These are phyloP conservation scores for Aldrovandia affinis DNA, from an alignment of 2,797 vertebrate genomes.

Conservation along the genomic window DNA sequence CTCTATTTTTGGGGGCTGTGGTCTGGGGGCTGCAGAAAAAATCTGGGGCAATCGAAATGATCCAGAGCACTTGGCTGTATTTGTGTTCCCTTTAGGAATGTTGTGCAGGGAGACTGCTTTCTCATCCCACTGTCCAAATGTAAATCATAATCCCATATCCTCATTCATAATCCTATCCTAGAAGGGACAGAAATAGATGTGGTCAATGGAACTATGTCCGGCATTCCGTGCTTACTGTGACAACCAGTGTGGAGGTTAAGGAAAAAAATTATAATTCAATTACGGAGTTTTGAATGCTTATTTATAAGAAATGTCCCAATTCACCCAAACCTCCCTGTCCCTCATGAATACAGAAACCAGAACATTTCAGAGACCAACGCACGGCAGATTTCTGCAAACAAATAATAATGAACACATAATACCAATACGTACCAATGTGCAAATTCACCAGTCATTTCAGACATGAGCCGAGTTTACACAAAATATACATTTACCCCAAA, in stretches of 20 bases:
- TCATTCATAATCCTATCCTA: constrained; percentile 7
- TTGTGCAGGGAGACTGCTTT: constrained; percentile 54
- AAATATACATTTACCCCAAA: too few relatives aligned
- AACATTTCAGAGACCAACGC: not conserved
- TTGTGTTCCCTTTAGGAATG: constrained; percentile 54
- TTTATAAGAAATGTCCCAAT: not conserved
- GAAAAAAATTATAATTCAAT: not conserved
- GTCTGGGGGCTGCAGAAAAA: constrained; percentile 74
- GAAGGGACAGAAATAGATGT: not conserved
- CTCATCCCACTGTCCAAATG: constrained; percentile 14
- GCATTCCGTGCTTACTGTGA: not conserved
- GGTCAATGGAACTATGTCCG: not conserved
- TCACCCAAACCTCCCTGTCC: not conserved
- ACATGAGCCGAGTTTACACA: not conserved
- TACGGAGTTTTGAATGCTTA: not conserved
- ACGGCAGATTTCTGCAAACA: not conserved
- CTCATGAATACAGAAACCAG: not conserved
- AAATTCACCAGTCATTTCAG: not conserved
- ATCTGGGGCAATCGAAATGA: constrained; percentile 47
- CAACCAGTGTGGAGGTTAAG: not conserved
- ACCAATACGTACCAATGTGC: not conserved
- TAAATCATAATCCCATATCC: not conserved
- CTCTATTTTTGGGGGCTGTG: constrained; percentile 69
- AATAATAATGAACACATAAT: not conserved
- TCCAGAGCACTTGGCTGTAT: constrained; percentile 52